Percentiles rank a stretch among this genome's conserved stretches.
Conservation (phyloP, 2,113 vertebrate genomes). For the Melospiza melodia region DNA sequence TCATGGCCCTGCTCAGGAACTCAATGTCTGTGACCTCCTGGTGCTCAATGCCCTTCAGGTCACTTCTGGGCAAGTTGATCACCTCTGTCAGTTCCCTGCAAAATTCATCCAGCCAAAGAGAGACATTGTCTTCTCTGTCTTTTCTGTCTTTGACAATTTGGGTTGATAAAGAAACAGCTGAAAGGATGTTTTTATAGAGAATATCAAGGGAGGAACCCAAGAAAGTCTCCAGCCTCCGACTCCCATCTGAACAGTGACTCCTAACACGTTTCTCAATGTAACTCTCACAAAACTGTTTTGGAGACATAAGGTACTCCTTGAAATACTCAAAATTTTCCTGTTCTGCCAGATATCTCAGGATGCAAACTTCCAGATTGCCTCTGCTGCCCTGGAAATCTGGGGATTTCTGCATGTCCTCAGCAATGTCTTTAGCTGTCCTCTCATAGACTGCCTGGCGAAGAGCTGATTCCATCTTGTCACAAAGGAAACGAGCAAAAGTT, state of each 20-base stretch:
- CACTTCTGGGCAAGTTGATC: no score
- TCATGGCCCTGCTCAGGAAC: no score
- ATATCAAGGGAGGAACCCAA: not conserved
- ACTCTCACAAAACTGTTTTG: not conserved
- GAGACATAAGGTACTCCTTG: conserved; percentile 37
- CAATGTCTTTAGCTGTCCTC: conserved; percentile 52
- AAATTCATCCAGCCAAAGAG: no score
- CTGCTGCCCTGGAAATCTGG: conserved; percentile 70
- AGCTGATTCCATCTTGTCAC: conserved; percentile 65
- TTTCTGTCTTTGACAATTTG: conserved; percentile 17
- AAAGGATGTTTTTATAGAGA: not conserved
- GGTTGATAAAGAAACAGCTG: conserved; percentile 31
- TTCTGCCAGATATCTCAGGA: conserved; percentile 74
- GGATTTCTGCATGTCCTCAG: conserved; percentile 54
- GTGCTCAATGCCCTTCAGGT: no score
- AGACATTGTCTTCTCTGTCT: not conserved
- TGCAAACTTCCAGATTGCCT: conserved; percentile 71
- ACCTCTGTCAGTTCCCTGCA: no score
- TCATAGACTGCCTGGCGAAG: not conserved
- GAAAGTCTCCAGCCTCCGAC: not conserved
- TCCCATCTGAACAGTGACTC: conserved; percentile 15
- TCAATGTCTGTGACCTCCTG: no score
- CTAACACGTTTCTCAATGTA: not conserved
- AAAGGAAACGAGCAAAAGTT: conserved; percentile 68
- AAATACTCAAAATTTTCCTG: conserved; percentile 73